Evolutionary conservation across 1,140 invertebrate genomes (phyloP), one percentile per base, ranked within the genome.

Genomic region (Mylabris phalerata): DNA sequence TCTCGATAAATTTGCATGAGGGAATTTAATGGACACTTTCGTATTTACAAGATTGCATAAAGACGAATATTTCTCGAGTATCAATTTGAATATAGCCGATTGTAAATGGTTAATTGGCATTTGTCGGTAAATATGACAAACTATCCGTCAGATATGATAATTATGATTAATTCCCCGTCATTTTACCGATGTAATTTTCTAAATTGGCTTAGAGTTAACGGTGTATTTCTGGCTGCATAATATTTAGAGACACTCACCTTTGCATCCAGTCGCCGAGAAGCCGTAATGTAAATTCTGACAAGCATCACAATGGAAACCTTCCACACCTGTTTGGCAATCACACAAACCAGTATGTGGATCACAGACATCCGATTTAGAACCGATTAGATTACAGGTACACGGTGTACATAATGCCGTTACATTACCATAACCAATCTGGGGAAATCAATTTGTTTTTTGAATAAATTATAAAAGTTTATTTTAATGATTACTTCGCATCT

Each of bases 261-360:
- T 68, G 71, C 90, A 93, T 64, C 92, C 91, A 9, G 73, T 67
- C 3, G 69, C 68, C 24, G 87, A 86, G 62, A 94, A 84, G 11
- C 87, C 91, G 73, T 84, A 96, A 75, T 87, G 84, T 42, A 85
- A 81, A 41, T 82, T 75, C 42, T 85, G 75, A 71, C 93, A 97
- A 10, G 71, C 73, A 67, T 91, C 84, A 72, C 93, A 96, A 49
- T 80, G 81, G n/a, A 83, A 79, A 9, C 92, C 91, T 43, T 83
- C 83, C 3, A 93, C 85, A 13, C 92, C 92, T 0, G 73, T 67
- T 44, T 77, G 77, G 70, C 88, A 91, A 0, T 79, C 75, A 78
- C 94, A 96, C 59, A 89, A 84, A 2, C 94, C 95, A 26, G 77
- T 84, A 9, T 77, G 74, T 9, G 82, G 71, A 66, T 96, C 84